Evolutionary conservation across 2,797 vertebrate species (phyloP).

Genomic region (Zenarchopterus dispar): DNA sequence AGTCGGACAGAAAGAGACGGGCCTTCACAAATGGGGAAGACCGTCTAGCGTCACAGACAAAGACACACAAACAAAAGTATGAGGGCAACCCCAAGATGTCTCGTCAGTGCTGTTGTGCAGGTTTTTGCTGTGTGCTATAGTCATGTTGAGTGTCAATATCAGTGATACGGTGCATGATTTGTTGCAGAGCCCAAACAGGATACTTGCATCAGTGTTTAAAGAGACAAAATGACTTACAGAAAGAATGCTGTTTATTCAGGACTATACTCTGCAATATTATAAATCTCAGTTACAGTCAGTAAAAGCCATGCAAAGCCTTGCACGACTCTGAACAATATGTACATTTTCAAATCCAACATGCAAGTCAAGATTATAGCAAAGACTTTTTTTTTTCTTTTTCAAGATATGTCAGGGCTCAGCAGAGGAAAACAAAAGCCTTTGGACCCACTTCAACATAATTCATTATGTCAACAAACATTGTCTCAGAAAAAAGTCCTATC

Average conservation of each 20-base stretch:
- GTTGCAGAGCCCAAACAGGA: neutral
- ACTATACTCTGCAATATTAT: slow-evolving; percentile 66
- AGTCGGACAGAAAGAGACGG: slow-evolving; percentile 50
- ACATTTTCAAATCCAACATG: slow-evolving; percentile 68
- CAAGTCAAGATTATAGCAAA: slow-evolving; percentile 43
- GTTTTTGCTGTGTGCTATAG: neutral
- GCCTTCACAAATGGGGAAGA: slow-evolving; percentile 39
- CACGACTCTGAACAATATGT: slow-evolving; percentile 59
- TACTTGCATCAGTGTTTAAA: slow-evolving; percentile 2
- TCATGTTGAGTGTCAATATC: neutral
- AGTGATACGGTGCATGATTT: neutral
- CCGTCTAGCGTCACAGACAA: slow-evolving; percentile 24
- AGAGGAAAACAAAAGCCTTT: slow-evolving; percentile 39
- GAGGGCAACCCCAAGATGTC: slow-evolving; percentile 12
- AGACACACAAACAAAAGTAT: slow-evolving; percentile 38
- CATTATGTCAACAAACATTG: slow-evolving; percentile 48
- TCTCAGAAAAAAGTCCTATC: slow-evolving; percentile 38
- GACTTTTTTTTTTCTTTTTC: neutral
- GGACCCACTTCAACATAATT: slow-evolving; percentile 43
- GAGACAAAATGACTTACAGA: slow-evolving; percentile 50
- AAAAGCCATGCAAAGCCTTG: slow-evolving; percentile 70
- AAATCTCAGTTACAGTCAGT: slow-evolving; percentile 60
- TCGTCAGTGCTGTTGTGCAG: slow-evolving; percentile 1
- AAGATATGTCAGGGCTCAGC: slow-evolving; percentile 33
- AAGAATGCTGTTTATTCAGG: slow-evolving; percentile 75